Evolutionary conservation across 2,888 invertebrate species (phyloP).

Genomic region (Coelogynopora nodosa): DNA sequence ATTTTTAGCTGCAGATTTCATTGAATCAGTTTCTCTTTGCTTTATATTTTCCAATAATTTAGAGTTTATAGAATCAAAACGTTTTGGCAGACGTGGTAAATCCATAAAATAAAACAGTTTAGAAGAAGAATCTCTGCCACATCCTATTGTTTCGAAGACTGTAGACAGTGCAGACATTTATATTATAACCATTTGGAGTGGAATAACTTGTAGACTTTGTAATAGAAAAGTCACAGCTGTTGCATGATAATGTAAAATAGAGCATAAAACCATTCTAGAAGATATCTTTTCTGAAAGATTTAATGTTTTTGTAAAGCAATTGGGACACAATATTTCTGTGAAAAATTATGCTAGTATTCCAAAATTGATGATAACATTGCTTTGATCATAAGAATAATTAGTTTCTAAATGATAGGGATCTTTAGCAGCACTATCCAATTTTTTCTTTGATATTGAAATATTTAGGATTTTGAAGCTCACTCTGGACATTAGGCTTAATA

Average conservation of each 20-base stretch:
- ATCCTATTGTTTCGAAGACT: not conserved
- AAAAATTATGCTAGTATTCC: not conserved
- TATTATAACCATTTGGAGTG: not conserved
- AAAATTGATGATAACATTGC: not conserved
- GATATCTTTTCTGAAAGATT: not conserved
- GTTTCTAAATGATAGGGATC: too few species aligned
- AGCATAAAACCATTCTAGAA: not conserved
- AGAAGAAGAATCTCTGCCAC: not conserved
- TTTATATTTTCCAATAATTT: not conserved
- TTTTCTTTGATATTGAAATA: too few species aligned
- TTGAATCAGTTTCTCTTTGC: not conserved
- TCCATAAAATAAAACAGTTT: not conserved
- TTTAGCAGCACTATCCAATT: too few species aligned
- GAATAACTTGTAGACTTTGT: not conserved
- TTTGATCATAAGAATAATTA: too few species aligned
- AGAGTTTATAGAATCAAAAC: not conserved
- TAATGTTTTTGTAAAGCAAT: not conserved
- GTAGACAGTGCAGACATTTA: not conserved
- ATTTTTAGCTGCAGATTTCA: not conserved
- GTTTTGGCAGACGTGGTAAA: not conserved
- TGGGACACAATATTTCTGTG: not conserved
- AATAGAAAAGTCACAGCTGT: not conserved
- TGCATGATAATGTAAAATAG: not conserved
- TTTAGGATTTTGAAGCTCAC: too few species aligned
- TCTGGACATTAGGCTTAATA: too few species aligned